phyloP scores from a whole-genome alignment of 2,113 vertebrate species.

The Dipodomys spectabilis region DNA sequence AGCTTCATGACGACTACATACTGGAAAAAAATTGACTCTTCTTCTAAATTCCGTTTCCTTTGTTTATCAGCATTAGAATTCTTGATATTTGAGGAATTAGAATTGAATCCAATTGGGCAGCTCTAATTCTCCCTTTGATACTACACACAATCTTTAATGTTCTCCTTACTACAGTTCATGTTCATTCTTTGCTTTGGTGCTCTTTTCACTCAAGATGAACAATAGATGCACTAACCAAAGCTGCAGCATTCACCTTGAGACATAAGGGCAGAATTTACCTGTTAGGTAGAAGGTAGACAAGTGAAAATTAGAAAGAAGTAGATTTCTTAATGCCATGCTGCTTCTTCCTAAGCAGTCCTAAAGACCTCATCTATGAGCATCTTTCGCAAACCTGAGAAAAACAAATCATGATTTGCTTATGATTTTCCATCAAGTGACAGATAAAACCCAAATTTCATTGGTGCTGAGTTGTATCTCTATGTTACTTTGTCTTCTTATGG shows the following conservation, averaged over 20 bases:
- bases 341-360: neutral
- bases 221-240: neutral
- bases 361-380: neutral
- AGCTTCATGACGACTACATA: neutral
- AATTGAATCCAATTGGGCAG: neutral
- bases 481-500: neutral
- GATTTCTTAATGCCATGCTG: neutral
- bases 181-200: rapidly evolving
- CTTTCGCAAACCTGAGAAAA: neutral
- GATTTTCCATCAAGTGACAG: neutral
- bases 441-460: neutral
- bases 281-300: neutral
- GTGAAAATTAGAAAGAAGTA: neutral
- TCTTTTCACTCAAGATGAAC: neutral
- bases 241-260: neutral
- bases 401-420: neutral
- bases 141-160: neutral
- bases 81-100: neutral
- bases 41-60: neutral
- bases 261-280: neutral
- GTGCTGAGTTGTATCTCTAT: neutral
- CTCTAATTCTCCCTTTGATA: neutral
- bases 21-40: neutral
- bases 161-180: neutral
- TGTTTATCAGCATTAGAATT: neutral